Evolutionary conservation across 2,888 invertebrate genomes (phyloP).

Genomic region (Aphidius colemani): DNA sequence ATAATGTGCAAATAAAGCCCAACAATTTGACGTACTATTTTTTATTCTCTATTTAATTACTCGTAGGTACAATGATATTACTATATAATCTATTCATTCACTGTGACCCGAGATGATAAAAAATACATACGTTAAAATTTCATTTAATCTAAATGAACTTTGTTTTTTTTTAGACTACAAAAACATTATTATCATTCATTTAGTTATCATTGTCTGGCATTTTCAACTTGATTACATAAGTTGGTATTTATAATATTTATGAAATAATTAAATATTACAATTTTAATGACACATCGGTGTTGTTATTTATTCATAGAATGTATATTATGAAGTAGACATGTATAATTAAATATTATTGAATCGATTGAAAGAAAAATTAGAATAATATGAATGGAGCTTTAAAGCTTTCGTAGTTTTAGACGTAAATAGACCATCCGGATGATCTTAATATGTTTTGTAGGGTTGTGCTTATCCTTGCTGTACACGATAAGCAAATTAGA

Average conservation of each 20-base stretch:
- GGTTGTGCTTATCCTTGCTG: too few species aligned
- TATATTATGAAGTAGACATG: too few species aligned
- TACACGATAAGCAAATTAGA: neutral
- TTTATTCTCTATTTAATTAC: neutral
- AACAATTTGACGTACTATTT: slow-evolving; percentile 10
- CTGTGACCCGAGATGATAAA: neutral
- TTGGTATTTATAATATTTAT: slow-evolving; percentile 8
- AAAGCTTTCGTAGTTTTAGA: slow-evolving; percentile 31
- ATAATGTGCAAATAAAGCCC: slow-evolving; percentile 23
- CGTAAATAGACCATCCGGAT: slow-evolving; percentile 7
- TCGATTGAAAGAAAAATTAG: too few species aligned
- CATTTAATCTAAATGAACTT: too few species aligned
- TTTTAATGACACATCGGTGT: too few species aligned
- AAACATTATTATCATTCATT: too few species aligned
- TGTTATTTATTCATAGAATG: too few species aligned
- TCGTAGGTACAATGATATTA: neutral
- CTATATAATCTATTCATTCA: neutral
- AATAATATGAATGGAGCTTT: too few species aligned
- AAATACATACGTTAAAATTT: too few species aligned
- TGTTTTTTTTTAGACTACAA: too few species aligned
- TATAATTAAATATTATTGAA: too few species aligned
- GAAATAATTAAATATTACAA: neutral
- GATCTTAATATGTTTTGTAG: too few species aligned
- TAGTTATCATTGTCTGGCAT: neutral
- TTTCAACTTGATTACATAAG: neutral